Evolutionary conservation across 2,888 invertebrate species (phyloP).

Genomic region (Bhutanitis thaidina): DNA sequence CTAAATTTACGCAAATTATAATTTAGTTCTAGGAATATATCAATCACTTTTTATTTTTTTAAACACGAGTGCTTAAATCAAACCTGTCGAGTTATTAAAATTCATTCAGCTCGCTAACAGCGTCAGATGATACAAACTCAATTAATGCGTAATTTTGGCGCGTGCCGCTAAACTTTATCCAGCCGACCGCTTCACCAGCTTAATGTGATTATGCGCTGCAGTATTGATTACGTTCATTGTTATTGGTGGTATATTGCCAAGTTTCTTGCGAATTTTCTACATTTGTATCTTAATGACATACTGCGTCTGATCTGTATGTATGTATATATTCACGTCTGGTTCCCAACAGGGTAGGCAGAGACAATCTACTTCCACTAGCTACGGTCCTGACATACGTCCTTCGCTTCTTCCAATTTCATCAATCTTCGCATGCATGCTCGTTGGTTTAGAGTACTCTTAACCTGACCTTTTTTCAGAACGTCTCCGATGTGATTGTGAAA

Average conservation of each 20-base stretch:
- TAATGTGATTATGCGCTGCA: slow-evolving; percentile 18
- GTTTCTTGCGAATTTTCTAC: background rate
- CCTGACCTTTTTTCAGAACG: too few species aligned
- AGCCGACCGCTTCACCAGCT: slow-evolving; percentile 22
- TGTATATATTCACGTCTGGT: too few species aligned
- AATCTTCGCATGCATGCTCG: too few species aligned
- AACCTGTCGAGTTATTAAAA: slow-evolving; percentile 25
- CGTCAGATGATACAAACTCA: slow-evolving; percentile 48
- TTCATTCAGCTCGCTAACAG: slow-evolving; percentile 38
- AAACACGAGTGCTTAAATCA: slow-evolving; percentile 1
- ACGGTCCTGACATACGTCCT: too few species aligned
- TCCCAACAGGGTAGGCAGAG: too few species aligned
- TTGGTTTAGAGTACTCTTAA: too few species aligned
- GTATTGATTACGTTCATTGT: slow-evolving; percentile 33
- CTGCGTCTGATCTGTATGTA: too few species aligned
- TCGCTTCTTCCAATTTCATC: too few species aligned
- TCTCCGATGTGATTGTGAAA: too few species aligned
- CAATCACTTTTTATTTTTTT: background rate
- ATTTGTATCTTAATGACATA: background rate
- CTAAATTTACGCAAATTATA: too few species aligned
- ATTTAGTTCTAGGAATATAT: too few species aligned
- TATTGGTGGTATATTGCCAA: slow-evolving; percentile 25
- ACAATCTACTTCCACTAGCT: too few species aligned
- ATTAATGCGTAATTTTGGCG: slow-evolving; percentile 56
- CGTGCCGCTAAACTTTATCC: slow-evolving; percentile 49